Evolutionary conservation across 2,888 invertebrate species (phyloP), one percentile per base, ranked within the genome.

Genomic region (Hylaea fasciaria): DNA sequence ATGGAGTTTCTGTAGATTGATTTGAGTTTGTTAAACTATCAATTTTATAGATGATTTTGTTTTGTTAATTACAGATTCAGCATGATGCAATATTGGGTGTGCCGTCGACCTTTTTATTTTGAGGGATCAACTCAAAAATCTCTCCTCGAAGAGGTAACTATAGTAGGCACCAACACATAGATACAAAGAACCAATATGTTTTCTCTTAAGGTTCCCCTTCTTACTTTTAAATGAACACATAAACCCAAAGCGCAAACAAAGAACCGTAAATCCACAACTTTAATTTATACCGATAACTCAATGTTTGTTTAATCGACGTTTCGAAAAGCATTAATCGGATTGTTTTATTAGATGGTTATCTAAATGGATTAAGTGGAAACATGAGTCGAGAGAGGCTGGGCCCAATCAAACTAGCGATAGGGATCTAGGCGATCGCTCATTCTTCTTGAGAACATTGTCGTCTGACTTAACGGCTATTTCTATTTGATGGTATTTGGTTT

Each of bases 331-430:
- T 79, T 81, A 81, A 74, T 66, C 68, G 51, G 64, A 71, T 74
- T 74, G 70, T 73, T 73, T 72, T 74, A 70, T 65, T 66, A 57
- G 85, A 85, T 85, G 74, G 73, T 78, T 76, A 86, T 87, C 85
- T 86, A 78, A 86, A 83, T 84, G 77, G 77, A 78, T 75, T 82
- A 81, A 81, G 82, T 83, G 82, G 82, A 82, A 86, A 82, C 81
- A 81, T 75, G 75, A 70, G 69, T 65, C 64, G 58, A 77, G 75
- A 77, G 75, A 79, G 73, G 70, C 72, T 73, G 73, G 70, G 70
- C 70, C 72, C 75, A 78, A 76, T 79, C 74, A 76, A 79, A 78
- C 72, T 69, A 69, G 56, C 77, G 82, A 83, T 84, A 65, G 59
- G 57, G 69, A 82, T 82, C 82, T 74, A 61, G 63, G 64, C 65